Evolutionary conservation across 1,140 invertebrate species (phyloP).

Genomic region (Dryas iulia): DNA sequence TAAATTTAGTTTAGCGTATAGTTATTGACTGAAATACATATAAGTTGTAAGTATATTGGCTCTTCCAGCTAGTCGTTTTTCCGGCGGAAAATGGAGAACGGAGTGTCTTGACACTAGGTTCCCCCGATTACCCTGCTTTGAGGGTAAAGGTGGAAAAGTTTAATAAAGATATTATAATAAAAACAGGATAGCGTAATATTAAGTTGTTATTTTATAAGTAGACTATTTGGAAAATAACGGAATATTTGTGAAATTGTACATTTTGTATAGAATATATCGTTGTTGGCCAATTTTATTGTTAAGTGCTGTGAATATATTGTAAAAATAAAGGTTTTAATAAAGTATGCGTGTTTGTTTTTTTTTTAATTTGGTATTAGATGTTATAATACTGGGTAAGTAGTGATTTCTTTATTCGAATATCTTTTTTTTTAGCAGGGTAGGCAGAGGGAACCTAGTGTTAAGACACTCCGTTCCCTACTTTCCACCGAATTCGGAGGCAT

Average conservation of each 20-base stretch:
- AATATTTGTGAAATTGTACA: not conserved
- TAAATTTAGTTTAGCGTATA: not conserved
- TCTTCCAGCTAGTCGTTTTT: not conserved
- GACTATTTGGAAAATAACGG: not conserved
- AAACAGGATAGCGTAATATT: not conserved
- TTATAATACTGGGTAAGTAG: no score
- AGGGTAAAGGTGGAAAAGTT: no score
- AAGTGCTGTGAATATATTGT: slow-evolving; percentile 15
- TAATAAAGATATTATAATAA: no score
- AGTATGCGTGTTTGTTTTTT: not conserved
- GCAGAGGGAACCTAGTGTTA: no score
- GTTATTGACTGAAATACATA: not conserved
- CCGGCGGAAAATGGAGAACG: no score
- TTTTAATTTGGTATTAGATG: no score
- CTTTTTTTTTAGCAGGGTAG: no score
- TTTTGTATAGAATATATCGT: not conserved
- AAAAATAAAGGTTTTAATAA: slow-evolving; percentile 11
- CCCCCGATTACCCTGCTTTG: no score
- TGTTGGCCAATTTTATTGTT: not conserved
- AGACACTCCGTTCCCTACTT: no score
- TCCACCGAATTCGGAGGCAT: no score
- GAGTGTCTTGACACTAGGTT: no score
- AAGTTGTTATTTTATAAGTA: not conserved
- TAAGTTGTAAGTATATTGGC: not conserved
- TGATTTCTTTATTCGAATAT: no score